Evolutionary conservation across 2,797 vertebrate genomes (phyloP).

Genomic region (Phyllotis vaccarum): DNA sequence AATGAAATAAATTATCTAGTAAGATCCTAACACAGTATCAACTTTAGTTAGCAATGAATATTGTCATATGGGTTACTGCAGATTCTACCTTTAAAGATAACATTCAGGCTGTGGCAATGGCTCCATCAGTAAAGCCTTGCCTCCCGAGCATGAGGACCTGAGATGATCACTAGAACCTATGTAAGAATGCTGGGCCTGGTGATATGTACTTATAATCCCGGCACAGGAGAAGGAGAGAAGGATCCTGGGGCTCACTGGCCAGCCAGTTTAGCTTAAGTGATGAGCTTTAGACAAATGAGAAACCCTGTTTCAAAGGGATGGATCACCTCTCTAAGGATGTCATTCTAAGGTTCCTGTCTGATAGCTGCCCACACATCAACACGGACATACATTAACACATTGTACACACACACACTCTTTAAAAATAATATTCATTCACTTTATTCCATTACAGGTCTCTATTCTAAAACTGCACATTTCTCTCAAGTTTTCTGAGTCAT

Average conservation of each 20-base stretch:
- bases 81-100: conserved; percentile 34
- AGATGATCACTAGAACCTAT: not conserved
- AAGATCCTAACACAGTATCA: not conserved
- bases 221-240: not conserved
- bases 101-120: not conserved
- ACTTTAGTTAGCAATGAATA: not conserved
- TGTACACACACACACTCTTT: not conserved
- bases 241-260: no score
- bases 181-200: not conserved
- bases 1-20: not conserved
- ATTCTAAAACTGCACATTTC: not conserved
- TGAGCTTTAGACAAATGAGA: no score
- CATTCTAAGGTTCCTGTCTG: not conserved
- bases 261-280: no score
- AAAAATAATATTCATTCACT: not conserved
- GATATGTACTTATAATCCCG: not conserved
- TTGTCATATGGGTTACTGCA: not conserved
- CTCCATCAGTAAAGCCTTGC: not conserved
- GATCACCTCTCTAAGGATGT: not conserved
- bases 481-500: not conserved
- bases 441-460: not conserved
- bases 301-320: no score
- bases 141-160: not conserved
- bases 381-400: not conserved
- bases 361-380: not conserved